Evolutionary conservation across 2,888 invertebrate species (phyloP).

Genomic region (Aphidius colemani): DNA sequence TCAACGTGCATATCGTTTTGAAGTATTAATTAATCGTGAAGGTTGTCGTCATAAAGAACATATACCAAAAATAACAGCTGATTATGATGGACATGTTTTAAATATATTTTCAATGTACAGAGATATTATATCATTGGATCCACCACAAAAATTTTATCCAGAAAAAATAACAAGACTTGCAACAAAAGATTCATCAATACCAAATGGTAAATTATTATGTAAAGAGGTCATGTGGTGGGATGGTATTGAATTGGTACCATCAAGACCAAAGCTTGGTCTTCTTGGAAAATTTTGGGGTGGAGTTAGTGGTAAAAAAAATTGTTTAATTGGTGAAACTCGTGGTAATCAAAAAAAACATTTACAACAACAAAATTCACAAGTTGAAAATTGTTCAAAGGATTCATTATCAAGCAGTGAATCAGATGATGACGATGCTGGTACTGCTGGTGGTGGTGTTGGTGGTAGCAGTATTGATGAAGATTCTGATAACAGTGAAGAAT

Average conservation of each 20-base stretch:
- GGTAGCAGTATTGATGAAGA: slow-evolving; percentile 52
- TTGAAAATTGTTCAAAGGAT: slow-evolving; percentile 42
- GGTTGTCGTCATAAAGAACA: slow-evolving; percentile 69
- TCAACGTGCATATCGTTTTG: slow-evolving; percentile 80
- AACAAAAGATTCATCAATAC: slow-evolving; percentile 62
- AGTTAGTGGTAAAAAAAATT: slow-evolving; percentile 45
- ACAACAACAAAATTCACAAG: slow-evolving; percentile 43
- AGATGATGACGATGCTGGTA: slow-evolving; percentile 48
- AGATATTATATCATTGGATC: slow-evolving; percentile 68
- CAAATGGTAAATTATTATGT: slow-evolving; percentile 65
- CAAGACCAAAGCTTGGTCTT: slow-evolving; percentile 68
- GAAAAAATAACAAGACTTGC: slow-evolving; percentile 72
- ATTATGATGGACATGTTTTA: slow-evolving; percentile 71
- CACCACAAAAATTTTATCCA: slow-evolving; percentile 72
- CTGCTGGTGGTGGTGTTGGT: slow-evolving; percentile 37
- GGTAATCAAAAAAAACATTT: slow-evolving; percentile 40
- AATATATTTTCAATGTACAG: slow-evolving; percentile 66
- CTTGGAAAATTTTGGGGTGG: slow-evolving; percentile 61
- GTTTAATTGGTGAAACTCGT: slow-evolving; percentile 39
- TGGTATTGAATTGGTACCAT: slow-evolving; percentile 70
- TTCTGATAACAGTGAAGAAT: slow-evolving; percentile 53
- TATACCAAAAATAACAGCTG: slow-evolving; percentile 67
- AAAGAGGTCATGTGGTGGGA: slow-evolving; percentile 77
- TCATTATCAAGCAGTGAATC: slow-evolving; percentile 49
- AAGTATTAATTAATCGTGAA: slow-evolving; percentile 69